Percentiles rank a stretch among this genome's conserved stretches.
Conservation (phyloP, 2,113 vertebrate species). For the Tor tambroides region DNA sequence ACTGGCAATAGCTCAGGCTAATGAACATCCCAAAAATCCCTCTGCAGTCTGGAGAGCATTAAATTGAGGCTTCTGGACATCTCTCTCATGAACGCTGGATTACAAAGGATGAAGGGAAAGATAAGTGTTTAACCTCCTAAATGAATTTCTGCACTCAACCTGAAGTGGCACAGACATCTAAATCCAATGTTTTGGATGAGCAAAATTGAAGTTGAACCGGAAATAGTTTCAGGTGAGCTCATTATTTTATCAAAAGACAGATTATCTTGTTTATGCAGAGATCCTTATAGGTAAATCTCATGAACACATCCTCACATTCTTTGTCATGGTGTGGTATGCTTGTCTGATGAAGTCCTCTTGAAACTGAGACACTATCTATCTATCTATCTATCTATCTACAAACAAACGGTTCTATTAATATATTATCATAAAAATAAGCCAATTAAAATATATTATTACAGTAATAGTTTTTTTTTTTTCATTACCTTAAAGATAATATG, state of each 20-base stretch:
- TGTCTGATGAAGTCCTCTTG: no score
- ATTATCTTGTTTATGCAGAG: neutral
- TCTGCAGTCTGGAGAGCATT: conserved; percentile 34
- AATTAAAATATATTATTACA: no score
- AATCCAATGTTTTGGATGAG: conserved; percentile 15
- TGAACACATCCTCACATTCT: neutral
- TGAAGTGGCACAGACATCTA: conserved; percentile 15
- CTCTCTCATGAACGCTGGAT: conserved; percentile 25
- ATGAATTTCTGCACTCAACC: conserved; percentile 38
- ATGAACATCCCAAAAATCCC: conserved; percentile 47
- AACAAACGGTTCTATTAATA: neutral
- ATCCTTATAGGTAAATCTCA: neutral
- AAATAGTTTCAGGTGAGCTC: conserved; percentile 32
- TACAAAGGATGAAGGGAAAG: conserved; percentile 41
- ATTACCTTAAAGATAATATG: no score
- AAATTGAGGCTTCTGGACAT: conserved; percentile 11
- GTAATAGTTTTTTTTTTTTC: no score
- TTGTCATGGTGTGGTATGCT: neutral
- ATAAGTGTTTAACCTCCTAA: conserved; percentile 50
- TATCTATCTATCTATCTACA: neutral
- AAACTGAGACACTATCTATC: neutral
- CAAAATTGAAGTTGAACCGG: neutral
- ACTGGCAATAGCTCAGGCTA: conserved; percentile 43
- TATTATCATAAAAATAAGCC: no score
- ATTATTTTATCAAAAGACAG: conserved; percentile 16